Percentiles rank a stretch among this genome's conserved stretches.
These are phyloP conservation scores for Hypomecis atomaria DNA, from an alignment of 2,888 invertebrate species.

Conservation along the genomic window DNA sequence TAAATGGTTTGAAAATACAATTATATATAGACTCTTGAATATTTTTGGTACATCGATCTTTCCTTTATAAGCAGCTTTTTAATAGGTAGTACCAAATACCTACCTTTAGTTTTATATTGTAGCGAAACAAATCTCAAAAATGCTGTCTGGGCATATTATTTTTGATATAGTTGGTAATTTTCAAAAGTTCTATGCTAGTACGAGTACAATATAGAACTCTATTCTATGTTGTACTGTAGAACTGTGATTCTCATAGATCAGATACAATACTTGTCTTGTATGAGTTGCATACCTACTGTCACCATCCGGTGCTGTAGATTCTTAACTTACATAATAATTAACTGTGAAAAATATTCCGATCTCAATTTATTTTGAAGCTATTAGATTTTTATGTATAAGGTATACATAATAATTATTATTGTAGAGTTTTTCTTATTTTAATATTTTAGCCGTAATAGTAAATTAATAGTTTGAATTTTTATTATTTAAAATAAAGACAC, in stretches of 20 bases:
- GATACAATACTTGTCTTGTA: constrained; percentile 7
- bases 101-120: constrained; percentile 20
- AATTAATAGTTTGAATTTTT: constrained; percentile 62
- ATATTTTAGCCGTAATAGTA: constrained; percentile 53
- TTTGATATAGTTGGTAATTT: constrained; percentile 40
- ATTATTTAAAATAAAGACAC: constrained; percentile 77
- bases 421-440: constrained; percentile 66
- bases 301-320: constrained; percentile 47
- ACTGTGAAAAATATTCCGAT: constrained; percentile 65
- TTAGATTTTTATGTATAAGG: constrained; percentile 70
- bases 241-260: constrained; percentile 33
- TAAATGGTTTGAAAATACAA: constrained; percentile 2
- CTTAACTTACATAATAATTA: constrained; percentile 54
- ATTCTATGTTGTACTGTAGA: neutral
- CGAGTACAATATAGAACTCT: too few species aligned
- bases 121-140: constrained; percentile 28
- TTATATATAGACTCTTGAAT: constrained; percentile 3
- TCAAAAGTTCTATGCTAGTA: constrained; percentile 26
- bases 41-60: constrained; percentile 24
- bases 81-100: constrained; percentile 20
- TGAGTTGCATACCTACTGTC: constrained; percentile 3
- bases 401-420: constrained; percentile 50
- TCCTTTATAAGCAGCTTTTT: constrained; percentile 29
- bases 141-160: constrained; percentile 37
- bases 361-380: constrained; percentile 83